These are phyloP conservation scores for Bujurquina vittata DNA, from an alignment of 2,113 vertebrate genomes.

Conservation along the genomic window DNA sequence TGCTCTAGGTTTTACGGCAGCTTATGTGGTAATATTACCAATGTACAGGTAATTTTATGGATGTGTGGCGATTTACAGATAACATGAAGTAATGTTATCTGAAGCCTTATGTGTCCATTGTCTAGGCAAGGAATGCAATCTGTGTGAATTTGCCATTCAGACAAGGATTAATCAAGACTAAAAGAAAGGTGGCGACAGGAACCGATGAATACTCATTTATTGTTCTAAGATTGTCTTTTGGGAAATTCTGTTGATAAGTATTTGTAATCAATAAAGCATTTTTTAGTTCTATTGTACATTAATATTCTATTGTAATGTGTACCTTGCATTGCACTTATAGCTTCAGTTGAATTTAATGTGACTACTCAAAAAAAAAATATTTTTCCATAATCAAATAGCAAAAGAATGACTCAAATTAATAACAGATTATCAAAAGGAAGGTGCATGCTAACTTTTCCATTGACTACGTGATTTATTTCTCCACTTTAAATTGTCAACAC, in stretches of 20 bases:
- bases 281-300: background rate
- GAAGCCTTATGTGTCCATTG: slow-evolving; percentile 10
- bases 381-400: too few species aligned
- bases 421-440: background rate
- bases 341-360: background rate
- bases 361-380: background rate
- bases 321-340: background rate
- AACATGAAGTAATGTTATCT: too few species aligned
- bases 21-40: slow-evolving; percentile 16
- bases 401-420: background rate
- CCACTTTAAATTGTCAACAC: background rate
- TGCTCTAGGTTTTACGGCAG: slow-evolving; percentile 16
- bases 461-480: background rate
- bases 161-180: background rate
- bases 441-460: too few species aligned
- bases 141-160: background rate
- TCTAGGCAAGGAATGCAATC: background rate
- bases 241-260: background rate
- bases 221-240: background rate
- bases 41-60: slow-evolving; percentile 11
- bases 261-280: too few species aligned
- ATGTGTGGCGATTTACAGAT: slow-evolving; percentile 26
- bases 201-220: background rate
- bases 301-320: background rate
- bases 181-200: background rate